A percentile compares a stretch with the other conserved stretches of the same genome.
Conservation (phyloP, 2,797 vertebrate species). For the Podarcis lilfordi region DNA sequence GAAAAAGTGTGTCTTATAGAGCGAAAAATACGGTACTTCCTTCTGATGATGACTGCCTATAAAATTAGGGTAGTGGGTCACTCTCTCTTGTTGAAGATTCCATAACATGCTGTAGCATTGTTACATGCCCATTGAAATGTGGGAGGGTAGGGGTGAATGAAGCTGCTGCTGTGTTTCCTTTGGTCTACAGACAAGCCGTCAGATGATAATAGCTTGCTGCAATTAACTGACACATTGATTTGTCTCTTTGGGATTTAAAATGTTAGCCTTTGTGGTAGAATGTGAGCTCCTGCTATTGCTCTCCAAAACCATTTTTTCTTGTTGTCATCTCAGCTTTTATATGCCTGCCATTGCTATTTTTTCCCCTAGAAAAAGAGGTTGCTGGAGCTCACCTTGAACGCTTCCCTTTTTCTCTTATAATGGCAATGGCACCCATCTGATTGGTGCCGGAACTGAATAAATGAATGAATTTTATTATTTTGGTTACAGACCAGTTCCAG, state of each 20-base stretch:
- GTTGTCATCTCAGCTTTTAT: background rate
- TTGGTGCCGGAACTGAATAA: too few species aligned
- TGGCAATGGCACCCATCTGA: too few species aligned
- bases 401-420: too few species aligned
- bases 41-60: background rate
- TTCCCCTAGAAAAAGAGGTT: too few species aligned
- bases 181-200: background rate
- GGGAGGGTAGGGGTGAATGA: background rate
- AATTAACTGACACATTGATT: background rate
- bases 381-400: too few species aligned
- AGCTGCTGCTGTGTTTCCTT: background rate
- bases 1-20: too few species aligned
- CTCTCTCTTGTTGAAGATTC: background rate
- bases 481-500: too few species aligned
- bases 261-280: background rate
- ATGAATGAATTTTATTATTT: too few species aligned
- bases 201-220: background rate
- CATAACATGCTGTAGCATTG: background rate
- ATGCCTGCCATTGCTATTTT: too few species aligned
- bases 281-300: background rate
- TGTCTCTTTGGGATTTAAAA: background rate
- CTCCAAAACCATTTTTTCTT: background rate
- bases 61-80: background rate
- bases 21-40: too few species aligned
- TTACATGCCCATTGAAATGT: background rate